These are phyloP conservation scores for Ectropis crepuscularia DNA, from an alignment of 2,888 invertebrate genomes.

Conservation along the genomic window DNA sequence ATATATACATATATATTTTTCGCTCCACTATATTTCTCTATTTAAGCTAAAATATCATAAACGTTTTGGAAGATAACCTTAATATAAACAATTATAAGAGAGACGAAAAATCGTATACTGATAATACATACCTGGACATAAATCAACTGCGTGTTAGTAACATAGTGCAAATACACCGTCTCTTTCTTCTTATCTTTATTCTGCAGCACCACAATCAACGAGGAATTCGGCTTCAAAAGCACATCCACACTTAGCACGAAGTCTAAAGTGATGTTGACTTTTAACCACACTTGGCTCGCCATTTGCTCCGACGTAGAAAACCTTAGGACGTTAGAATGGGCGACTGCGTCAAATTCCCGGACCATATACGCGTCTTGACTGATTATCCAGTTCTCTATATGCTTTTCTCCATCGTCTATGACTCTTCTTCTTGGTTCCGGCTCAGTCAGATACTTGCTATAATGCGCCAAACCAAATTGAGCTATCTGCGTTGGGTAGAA, in stretches of 20 bases:
- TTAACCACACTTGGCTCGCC: constrained; percentile 88
- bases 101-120: too few relatives aligned
- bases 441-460: constrained; percentile 96
- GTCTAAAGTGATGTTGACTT: constrained; percentile 82
- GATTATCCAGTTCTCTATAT: constrained; percentile 89
- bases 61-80: too few relatives aligned
- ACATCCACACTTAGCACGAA: constrained; percentile 91
- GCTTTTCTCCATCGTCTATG: constrained; percentile 90
- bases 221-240: constrained; percentile 90
- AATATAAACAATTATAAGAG: too few relatives aligned
- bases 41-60: too few relatives aligned
- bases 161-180: constrained; percentile 92
- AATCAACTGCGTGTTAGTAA: constrained; percentile 89
- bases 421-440: constrained; percentile 89
- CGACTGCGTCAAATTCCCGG: constrained; percentile 85
- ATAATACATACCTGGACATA: constrained; percentile 85
- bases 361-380: constrained; percentile 88
- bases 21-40: too few relatives aligned
- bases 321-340: constrained; percentile 87
- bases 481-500: constrained; percentile 99
- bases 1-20: too few relatives aligned
- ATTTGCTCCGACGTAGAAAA: constrained; percentile 90
- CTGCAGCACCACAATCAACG: constrained; percentile 91
- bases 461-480: constrained; percentile 98
- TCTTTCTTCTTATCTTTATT: constrained; percentile 90